Evolutionary conservation across 2,888 invertebrate species (phyloP).

Genomic region (Monochamus alternatus): DNA sequence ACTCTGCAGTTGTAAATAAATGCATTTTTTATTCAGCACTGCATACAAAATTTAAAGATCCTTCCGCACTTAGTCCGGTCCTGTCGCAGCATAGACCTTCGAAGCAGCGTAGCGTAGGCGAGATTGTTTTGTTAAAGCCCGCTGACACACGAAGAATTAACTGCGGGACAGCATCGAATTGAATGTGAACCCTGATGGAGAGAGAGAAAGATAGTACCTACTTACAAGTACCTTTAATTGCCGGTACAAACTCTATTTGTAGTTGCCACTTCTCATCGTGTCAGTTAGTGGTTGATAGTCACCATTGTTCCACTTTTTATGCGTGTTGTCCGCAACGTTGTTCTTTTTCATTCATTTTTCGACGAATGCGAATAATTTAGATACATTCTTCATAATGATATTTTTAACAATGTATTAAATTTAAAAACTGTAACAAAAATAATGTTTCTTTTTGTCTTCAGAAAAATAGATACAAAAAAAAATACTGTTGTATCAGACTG

Average conservation of each 20-base stretch:
- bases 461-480: no score
- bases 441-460: no score
- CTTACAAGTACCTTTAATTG: constrained; percentile 26
- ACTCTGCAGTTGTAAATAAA: no score
- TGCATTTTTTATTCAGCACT: no score
- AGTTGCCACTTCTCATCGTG: constrained; percentile 6
- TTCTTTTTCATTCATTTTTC: no score
- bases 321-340: not conserved
- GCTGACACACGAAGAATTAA: constrained; percentile 45
- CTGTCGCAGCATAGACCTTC: constrained; percentile 16
- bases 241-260: constrained; percentile 14
- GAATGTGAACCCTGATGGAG: constrained; percentile 16
- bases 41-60: no score
- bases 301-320: not conserved
- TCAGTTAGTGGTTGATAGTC: not conserved
- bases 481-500: no score
- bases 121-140: constrained; percentile 47
- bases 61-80: not conserved
- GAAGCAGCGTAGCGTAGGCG: constrained; percentile 34
- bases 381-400: no score
- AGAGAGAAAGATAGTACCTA: not conserved
- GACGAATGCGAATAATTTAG: no score
- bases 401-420: no score
- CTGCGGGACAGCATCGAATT: constrained; percentile 23
- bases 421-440: no score